Conservation (phyloP, 1,140 invertebrate genomes). For the Vollenhovia emeryi region DNA sequence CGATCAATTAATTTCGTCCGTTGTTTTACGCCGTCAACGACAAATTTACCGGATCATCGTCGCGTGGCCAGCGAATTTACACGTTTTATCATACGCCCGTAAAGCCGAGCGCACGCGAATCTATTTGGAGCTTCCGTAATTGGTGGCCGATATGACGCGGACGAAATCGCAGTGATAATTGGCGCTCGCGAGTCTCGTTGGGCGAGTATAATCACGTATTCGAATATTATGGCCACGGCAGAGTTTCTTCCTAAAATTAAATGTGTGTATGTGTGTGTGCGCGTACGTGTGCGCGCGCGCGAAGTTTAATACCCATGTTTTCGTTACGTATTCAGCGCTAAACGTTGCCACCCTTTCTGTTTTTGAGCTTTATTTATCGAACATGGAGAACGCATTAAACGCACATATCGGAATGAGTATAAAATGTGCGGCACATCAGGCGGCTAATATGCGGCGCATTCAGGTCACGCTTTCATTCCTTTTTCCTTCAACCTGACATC, state of each 20-base stretch:
- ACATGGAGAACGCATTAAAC: constrained; percentile 39
- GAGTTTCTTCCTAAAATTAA: constrained; percentile 30
- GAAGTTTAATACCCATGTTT: not conserved
- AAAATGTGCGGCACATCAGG: constrained; percentile 4
- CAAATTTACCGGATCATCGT: constrained; percentile 60
- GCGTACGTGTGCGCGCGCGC: too few species aligned
- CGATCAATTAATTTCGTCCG: constrained; percentile 53
- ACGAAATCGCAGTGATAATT: constrained; percentile 50
- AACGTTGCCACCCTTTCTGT: constrained; percentile 17
- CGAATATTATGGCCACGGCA: constrained; percentile 17
- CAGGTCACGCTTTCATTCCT: not conserved
- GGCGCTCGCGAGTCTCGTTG: constrained; percentile 19
- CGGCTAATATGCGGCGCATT: constrained; percentile 2
- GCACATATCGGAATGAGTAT: constrained; percentile 21
- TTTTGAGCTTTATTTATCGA: constrained; percentile 42
- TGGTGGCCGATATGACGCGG: constrained; percentile 34
- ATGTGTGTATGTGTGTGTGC: not conserved
- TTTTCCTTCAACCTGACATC: not conserved
- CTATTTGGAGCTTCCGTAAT: constrained; percentile 48
- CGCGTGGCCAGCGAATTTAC: constrained; percentile 50
- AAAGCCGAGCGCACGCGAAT: constrained; percentile 48
- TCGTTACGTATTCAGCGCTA: constrained; percentile 16
- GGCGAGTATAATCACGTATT: constrained; percentile 1
- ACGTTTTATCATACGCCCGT: constrained; percentile 40
- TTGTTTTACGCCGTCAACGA: constrained; percentile 57